phyloP scores from a whole-genome alignment of 2,888 invertebrate species.

The Nomada flava region DNA sequence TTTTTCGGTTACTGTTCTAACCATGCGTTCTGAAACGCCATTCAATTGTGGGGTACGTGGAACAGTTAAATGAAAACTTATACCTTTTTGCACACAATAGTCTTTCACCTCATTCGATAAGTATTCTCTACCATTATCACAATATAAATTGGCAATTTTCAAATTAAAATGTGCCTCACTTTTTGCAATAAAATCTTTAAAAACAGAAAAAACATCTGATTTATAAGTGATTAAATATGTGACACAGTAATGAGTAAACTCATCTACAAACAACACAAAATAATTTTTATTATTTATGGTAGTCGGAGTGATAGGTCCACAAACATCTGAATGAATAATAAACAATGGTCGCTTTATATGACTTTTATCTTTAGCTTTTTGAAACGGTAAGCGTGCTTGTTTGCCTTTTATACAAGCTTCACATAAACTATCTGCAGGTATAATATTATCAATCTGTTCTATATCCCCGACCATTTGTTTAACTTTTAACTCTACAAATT shows the following conservation, averaged over 20 bases:
- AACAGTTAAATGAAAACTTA: slow-evolving; percentile 27
- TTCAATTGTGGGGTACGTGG: not conserved
- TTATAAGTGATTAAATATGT: no score
- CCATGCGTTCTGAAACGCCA: no score
- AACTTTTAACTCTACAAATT: not conserved
- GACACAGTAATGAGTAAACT: not conserved
- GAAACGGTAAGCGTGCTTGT: no score
- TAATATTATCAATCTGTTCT: not conserved
- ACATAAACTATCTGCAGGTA: no score
- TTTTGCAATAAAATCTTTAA: no score
- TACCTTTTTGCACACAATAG: slow-evolving; percentile 15
- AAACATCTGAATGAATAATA: not conserved
- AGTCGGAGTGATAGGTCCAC: not conserved
- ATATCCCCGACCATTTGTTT: not conserved
- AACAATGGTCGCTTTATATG: not conserved
- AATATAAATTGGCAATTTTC: not conserved
- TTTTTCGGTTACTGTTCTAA: no score
- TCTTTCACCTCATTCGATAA: slow-evolving; percentile 11
- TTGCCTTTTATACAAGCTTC: no score
- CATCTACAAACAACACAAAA: not conserved
- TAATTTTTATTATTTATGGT: not conserved
- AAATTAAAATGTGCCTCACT: not conserved
- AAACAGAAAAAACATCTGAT: no score
- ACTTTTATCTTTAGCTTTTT: no score
- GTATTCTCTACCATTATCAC: slow-evolving; percentile 8